phyloP scores from a whole-genome alignment of 2,797 vertebrate species.

The Dryobates pubescens region DNA sequence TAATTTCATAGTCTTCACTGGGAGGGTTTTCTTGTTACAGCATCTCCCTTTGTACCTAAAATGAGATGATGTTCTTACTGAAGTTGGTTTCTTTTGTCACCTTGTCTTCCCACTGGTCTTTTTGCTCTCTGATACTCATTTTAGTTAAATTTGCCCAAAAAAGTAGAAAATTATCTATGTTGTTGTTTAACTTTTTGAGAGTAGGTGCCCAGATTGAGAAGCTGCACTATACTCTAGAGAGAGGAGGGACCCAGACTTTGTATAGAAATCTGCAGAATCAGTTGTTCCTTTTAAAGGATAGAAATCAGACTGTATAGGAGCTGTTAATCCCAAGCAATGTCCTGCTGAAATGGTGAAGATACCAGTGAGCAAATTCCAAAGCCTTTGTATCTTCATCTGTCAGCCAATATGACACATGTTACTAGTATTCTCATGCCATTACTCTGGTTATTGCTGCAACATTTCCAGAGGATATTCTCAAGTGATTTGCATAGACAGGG shows the following conservation, averaged over 20 bases:
- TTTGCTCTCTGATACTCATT: neutral
- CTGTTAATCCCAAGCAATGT: neutral
- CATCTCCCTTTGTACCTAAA: fast-evolving
- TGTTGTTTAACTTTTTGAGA: neutral
- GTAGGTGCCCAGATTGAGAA: neutral
- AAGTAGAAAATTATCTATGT: neutral
- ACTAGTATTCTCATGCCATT: neutral
- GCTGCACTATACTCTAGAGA: neutral
- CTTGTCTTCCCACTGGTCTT: neutral
- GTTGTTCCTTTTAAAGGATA: neutral
- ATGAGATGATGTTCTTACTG: neutral
- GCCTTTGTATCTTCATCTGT: neutral
- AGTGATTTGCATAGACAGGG: slow-evolving; percentile 3
- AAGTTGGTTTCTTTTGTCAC: neutral
- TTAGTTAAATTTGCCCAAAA: neutral
- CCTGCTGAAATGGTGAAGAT: neutral
- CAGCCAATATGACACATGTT: neutral
- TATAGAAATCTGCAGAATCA: neutral
- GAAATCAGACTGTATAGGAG: neutral
- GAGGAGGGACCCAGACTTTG: neutral
- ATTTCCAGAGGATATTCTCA: neutral
- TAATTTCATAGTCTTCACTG: neutral
- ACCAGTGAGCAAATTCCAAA: neutral
- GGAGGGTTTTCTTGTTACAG: neutral
- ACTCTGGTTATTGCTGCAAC: neutral